Evolutionary conservation across 2,797 vertebrate species (phyloP), one percentile per base, ranked within the genome.

Genomic region (Setipinna tenuifilis): DNA sequence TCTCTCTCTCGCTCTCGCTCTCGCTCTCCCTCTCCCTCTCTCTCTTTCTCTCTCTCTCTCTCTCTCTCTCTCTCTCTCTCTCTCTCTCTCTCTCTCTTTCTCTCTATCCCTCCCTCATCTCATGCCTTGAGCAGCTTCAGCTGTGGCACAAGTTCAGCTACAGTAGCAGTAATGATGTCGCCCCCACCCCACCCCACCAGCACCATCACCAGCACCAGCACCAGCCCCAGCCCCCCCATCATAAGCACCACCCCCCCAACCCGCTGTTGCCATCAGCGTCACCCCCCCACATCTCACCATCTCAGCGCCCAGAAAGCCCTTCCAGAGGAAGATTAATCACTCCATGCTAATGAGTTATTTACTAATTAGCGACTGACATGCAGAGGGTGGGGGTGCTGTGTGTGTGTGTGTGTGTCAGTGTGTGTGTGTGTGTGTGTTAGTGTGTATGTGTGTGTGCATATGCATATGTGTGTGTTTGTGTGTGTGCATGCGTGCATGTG

Each of bases 301-400:
- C 85, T 88, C 88, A 83, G 88, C 95, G 95, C 94, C 94, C 93
- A 95, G 94, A 94, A 94, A 95, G 96, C 95, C 65, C 86, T 93
- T 96, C 95, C 96, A 95, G 95, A 92, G 95, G 96, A 96, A 93
- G 92, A 97, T 97, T 97, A 97, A 96, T 97, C 96, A 96, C 96
- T 95, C 95, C 96, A 96, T 96, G 96, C 96, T 97, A 97, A 97
- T 97, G 97, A 97, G 96, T 96, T 97, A 97, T 97, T 97, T 97
- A 96, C 95, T 97, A 97, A 97, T 97, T 97, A 96, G 96, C 90
- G 94, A 95, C 95, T 96, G 96, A 96, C 95, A 95, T 95, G 94
- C 95, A 95, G 97, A 96, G 95, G 94, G 94, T 95, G 95, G 48
- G 10, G 25, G 95, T 94, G 95, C 95, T 94, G 44, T 71, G 9